A percentile compares a stretch with the other conserved stretches of the same genome.
phyloP scores from a whole-genome alignment of 2,888 invertebrate species.

The Archips crataeganus region DNA sequence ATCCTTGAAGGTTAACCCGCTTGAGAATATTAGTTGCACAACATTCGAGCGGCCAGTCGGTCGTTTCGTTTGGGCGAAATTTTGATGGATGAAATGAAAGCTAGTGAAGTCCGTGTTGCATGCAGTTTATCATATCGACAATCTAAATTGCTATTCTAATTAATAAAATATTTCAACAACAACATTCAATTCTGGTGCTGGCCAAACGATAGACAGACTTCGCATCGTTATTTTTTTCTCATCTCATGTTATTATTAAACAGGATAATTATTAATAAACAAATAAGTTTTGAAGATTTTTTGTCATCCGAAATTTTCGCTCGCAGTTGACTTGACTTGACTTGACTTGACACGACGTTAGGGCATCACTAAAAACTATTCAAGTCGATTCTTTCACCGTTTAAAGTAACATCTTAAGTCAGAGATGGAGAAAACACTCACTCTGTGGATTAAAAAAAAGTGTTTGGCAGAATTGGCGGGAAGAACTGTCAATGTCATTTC shows the following conservation, averaged over 20 bases:
- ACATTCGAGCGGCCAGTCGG: conserved; percentile 29
- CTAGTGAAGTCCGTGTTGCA: conserved; percentile 20
- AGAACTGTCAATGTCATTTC: background rate
- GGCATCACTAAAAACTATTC: conserved; percentile 5
- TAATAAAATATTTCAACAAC: background rate
- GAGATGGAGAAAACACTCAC: too few species aligned
- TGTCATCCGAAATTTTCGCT: too few species aligned
- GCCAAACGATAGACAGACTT: background rate
- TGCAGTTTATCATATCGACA: conserved; percentile 10
- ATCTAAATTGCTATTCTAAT: background rate
- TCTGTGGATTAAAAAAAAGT: conserved; percentile 17
- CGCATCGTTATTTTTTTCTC: too few species aligned
- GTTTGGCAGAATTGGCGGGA: conserved; percentile 41
- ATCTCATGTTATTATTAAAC: too few species aligned
- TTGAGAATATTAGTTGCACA: conserved; percentile 35
- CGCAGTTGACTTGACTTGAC: too few species aligned
- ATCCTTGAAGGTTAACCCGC: conserved; percentile 20
- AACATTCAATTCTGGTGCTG: background rate
- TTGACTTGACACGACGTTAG: background rate
- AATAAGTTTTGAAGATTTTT: background rate
- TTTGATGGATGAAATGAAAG: conserved; percentile 38
- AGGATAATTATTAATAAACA: too few species aligned
- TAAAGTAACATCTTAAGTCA: background rate
- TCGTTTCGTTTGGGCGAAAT: conserved; percentile 29
- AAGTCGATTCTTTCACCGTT: background rate